phyloP scores from a whole-genome alignment of 2,113 vertebrate genomes.

The Cynocephalus volans region DNA sequence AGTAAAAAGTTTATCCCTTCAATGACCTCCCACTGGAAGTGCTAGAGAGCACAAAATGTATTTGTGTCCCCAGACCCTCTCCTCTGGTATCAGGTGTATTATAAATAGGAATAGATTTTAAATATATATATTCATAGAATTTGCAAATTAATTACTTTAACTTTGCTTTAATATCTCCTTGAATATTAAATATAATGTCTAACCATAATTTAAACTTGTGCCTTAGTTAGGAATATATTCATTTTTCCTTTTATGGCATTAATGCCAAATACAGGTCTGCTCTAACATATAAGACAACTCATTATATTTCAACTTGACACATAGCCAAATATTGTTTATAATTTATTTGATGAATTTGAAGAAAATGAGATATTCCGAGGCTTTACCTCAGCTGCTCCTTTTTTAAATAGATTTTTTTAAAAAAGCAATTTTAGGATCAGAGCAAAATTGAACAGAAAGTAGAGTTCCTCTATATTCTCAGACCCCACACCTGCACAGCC shows the following conservation, averaged over 20 bases:
- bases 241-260: background rate
- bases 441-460: background rate
- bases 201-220: background rate
- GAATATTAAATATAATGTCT: background rate
- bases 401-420: background rate
- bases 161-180: background rate
- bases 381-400: background rate
- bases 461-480: background rate
- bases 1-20: too few relatives aligned
- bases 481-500: background rate
- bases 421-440: background rate
- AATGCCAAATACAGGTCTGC: background rate
- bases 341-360: slow-evolving; percentile 42
- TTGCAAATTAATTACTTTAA: background rate
- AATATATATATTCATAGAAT: background rate
- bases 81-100: background rate
- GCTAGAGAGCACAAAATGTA: too few relatives aligned
- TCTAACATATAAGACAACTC: background rate
- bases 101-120: background rate
- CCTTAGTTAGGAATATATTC: background rate
- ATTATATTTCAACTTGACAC: background rate
- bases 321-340: background rate
- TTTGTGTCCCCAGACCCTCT: too few relatives aligned
- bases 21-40: too few relatives aligned
- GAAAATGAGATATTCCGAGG: background rate